A percentile compares a stretch with the other conserved stretches of the same genome.
phyloP scores from a whole-genome alignment of 2,797 vertebrate species.

The Acanthopagrus latus region DNA sequence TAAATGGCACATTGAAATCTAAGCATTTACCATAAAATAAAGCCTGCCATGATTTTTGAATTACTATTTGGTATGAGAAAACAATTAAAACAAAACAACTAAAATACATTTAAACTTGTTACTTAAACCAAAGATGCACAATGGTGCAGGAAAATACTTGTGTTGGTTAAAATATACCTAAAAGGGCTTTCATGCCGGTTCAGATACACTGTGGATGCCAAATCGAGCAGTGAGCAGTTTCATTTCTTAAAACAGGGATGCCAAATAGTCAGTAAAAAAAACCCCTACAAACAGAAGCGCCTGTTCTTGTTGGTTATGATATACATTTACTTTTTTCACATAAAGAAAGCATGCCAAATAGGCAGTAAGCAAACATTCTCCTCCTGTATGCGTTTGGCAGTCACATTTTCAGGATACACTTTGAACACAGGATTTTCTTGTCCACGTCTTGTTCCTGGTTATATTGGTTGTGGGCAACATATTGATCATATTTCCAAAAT shows the following conservation, averaged over 20 bases:
- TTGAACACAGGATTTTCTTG: neutral
- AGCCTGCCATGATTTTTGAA: neutral
- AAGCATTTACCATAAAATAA: neutral
- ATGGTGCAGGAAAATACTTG: neutral
- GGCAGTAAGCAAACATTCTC: too few relatives aligned
- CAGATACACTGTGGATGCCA: too few relatives aligned
- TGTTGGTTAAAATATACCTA: neutral
- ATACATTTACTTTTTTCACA: too few relatives aligned
- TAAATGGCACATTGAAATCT: conserved; percentile 13
- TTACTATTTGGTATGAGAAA: neutral
- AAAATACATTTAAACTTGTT: too few relatives aligned
- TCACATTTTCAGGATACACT: neutral
- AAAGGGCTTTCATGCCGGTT: neutral
- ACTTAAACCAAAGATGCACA: neutral
- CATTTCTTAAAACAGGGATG: neutral
- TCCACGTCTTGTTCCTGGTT: neutral
- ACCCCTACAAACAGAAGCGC: neutral
- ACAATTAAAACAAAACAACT: too few relatives aligned
- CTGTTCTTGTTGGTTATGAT: neutral
- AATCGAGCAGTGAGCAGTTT: too few relatives aligned
- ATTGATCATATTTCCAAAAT: neutral
- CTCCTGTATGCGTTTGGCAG: neutral
- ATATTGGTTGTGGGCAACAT: neutral
- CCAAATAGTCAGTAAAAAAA: neutral
- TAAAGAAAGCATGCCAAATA: too few relatives aligned